Conservation (phyloP, 2,113 vertebrate species). For the Heptranchias perlo region DNA sequence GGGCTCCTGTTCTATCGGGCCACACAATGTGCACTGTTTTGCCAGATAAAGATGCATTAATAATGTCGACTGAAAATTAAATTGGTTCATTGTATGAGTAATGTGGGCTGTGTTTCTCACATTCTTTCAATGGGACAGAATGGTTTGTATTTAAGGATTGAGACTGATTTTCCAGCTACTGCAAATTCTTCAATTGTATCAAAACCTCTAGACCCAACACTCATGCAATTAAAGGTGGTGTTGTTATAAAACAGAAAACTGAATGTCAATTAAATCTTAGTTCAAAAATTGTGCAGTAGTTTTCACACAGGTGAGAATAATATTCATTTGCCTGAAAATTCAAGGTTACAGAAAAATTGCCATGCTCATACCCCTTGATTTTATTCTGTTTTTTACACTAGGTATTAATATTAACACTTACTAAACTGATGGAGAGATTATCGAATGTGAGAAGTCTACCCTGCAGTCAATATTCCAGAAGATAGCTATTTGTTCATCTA, state of each 20-base stretch:
- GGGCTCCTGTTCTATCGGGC: not conserved
- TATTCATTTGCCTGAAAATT: not conserved
- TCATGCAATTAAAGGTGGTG: not conserved
- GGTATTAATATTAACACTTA: not conserved
- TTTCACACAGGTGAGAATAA: not conserved
- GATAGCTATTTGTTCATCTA: not conserved
- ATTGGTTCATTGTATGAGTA: not conserved
- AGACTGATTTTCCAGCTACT: not conserved
- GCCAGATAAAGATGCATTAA: not conserved
- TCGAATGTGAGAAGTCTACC: not conserved
- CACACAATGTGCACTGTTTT: not conserved
- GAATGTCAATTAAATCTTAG: not conserved
- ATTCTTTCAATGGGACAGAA: not conserved
- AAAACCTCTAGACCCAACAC: not conserved
- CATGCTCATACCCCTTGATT: not conserved
- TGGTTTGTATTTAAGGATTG: not conserved
- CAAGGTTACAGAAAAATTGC: not conserved
- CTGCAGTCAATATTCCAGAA: not conserved
- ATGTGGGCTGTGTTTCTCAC: not conserved
- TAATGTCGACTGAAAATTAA: conserved; percentile 16
- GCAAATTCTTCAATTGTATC: not conserved
- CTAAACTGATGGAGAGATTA: not conserved
- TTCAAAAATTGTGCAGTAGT: not conserved
- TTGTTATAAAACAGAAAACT: not conserved
- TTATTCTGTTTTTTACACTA: not conserved